Conservation (phyloP, 1,140 invertebrate genomes). For the Saccostrea glomerata region DNA sequence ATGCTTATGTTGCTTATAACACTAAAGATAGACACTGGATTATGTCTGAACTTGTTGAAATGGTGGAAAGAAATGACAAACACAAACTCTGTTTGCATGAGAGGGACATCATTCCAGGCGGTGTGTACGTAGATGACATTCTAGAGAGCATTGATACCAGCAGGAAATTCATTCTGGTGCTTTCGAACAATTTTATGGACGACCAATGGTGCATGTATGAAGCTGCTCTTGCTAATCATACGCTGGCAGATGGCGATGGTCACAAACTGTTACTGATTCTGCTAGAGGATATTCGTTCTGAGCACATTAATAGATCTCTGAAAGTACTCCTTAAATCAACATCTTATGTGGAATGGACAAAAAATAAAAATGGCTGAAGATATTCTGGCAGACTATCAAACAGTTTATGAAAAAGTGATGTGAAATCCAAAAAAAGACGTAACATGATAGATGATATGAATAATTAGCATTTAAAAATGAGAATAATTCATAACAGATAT, state of each 20-base stretch:
- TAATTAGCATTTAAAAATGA: no score
- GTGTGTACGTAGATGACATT: constrained; percentile 83
- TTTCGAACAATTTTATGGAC: constrained; percentile 83
- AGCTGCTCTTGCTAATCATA: constrained; percentile 88
- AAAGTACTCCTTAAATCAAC: constrained; percentile 82
- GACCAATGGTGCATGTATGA: constrained; percentile 85
- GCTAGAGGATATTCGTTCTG: constrained; percentile 86
- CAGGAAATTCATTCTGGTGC: constrained; percentile 82
- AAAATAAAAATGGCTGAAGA: constrained; percentile 93
- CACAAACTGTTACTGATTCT: constrained; percentile 91
- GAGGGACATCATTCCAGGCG: constrained; percentile 90
- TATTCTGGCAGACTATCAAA: constrained; percentile 92
- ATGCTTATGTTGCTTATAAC: constrained; percentile 52
- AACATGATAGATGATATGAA: no score
- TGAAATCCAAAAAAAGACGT: not conserved
- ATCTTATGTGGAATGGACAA: constrained; percentile 82
- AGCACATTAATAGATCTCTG: constrained; percentile 81
- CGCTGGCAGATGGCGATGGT: constrained; percentile 89
- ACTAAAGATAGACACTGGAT: constrained; percentile 50
- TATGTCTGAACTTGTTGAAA: constrained; percentile 38
- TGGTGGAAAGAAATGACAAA: constrained; percentile 43
- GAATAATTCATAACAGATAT: no score
- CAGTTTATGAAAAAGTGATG: constrained; percentile 14
- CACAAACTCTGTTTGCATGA: constrained; percentile 95
- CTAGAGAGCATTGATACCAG: constrained; percentile 82